Evolutionary conservation across 2,888 invertebrate species (phyloP).

Genomic region (Argynnis bischoffii): DNA sequence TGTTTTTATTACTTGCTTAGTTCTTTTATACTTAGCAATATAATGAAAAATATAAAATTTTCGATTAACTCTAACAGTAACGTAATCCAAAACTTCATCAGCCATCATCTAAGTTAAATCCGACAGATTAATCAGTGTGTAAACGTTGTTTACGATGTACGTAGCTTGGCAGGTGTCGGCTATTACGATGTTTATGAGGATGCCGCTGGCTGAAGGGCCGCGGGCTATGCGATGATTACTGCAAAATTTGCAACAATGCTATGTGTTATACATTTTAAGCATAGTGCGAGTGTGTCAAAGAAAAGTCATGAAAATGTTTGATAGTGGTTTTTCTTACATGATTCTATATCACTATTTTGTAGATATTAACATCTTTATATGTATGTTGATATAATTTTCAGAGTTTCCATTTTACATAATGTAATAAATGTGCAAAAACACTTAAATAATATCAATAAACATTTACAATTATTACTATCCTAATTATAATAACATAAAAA

Average conservation of each 20-base stretch:
- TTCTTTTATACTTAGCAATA: too few species aligned
- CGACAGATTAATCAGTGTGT: slow-evolving; percentile 18
- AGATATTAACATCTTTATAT: too few species aligned
- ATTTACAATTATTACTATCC: too few species aligned
- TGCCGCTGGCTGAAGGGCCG: slow-evolving; percentile 9
- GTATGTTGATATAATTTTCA: too few species aligned
- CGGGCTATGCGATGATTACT: slow-evolving; percentile 11
- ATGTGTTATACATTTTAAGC: neutral
- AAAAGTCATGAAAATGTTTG: neutral
- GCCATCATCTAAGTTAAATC: slow-evolving; percentile 7
- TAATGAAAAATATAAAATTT: neutral
- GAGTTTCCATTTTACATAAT: too few species aligned
- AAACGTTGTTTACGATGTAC: slow-evolving; percentile 16
- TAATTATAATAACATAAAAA: too few species aligned
- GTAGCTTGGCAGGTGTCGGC: slow-evolving; percentile 16
- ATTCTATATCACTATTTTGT: neutral
- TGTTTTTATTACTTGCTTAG: too few species aligned
- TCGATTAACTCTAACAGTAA: neutral
- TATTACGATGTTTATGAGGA: slow-evolving; percentile 9
- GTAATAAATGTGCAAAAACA: too few species aligned
- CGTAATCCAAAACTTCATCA: slow-evolving; percentile 12
- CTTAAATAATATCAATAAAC: too few species aligned
- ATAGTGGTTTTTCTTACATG: neutral
- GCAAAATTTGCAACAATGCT: slow-evolving; percentile 9
- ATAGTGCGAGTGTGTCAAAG: neutral